Evolutionary conservation across 2,888 invertebrate species (phyloP), one percentile per base, ranked within the genome.

Genomic region (Folsomia manolachei): DNA sequence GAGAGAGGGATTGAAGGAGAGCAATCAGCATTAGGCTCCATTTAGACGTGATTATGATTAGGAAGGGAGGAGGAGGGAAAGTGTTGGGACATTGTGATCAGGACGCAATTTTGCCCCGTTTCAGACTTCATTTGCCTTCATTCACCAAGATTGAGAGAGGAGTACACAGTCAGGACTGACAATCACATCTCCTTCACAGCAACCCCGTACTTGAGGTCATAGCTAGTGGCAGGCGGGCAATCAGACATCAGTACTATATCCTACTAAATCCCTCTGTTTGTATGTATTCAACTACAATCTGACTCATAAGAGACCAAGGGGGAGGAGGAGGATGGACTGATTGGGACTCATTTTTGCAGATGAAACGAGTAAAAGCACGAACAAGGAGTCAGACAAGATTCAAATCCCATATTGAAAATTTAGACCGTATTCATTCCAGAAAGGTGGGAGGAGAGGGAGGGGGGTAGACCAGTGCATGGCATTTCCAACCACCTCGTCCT

Each of bases 71-170:
- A 18, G 26, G 25, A 19, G 18, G 24, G 23, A 66, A 66, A 66
- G 19, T 19, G n/a, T n/a, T n/a, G 27, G 65, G 51, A 52, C 23
- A 18, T 66, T 66, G 51, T 66, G 69, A 70, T 65, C 65, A 27
- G 60, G 61, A 75, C 75, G 80, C 77, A 80, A 80, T 80, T 78
- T 79, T 77, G 75, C 71, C 76, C 78, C 80, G 78, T 78, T 80
- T 80, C 80, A 80, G 77, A 78, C 80, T 78, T 80, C 80, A 80
- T 80, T 80, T 80, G 80, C 79, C 71, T 78, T 77, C 78, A 80
- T 80, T 80, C 67, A 67, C n/a, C n/a, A 56, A 21, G 56, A 56
- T 39, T 14, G 39, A 39, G 39, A 39, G 39, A 39, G 39, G 39
- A 14, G 39, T 39, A 39, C 7, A 14, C 39, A 39, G 14, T 39